Evolutionary conservation across 2,797 vertebrate species (phyloP).

Genomic region (Enteromius treurensis): DNA sequence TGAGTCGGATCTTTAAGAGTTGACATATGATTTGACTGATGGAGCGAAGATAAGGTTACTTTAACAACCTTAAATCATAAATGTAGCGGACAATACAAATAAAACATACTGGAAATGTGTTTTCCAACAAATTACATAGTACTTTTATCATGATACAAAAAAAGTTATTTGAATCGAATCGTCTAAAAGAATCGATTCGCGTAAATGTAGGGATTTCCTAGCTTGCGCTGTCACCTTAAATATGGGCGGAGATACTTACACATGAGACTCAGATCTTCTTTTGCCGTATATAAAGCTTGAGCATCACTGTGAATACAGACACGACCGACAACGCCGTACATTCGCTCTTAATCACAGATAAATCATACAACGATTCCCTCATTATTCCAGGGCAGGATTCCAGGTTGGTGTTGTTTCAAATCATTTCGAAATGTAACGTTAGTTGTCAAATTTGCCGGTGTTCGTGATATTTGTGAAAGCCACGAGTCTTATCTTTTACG

Average conservation of each 20-base stretch:
- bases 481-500: not conserved
- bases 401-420: not conserved
- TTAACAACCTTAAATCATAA: not conserved
- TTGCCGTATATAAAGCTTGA: conserved; percentile 19
- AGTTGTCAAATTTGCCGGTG: not conserved
- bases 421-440: no score
- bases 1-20: not conserved
- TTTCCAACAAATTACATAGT: no score
- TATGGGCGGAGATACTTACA: not conserved
- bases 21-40: not conserved
- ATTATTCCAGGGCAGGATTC: not conserved
- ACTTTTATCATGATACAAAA: not conserved
- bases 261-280: fast-evolving
- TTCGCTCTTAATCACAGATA: fast-evolving
- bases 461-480: not conserved
- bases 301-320: not conserved
- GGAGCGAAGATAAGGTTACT: not conserved
- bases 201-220: not conserved
- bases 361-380: not conserved
- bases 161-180: not conserved
- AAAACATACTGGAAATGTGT: not conserved
- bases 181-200: not conserved
- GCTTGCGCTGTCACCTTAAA: conserved; percentile 52
- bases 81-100: not conserved
- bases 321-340: fast-evolving